Conservation (phyloP, 2,888 invertebrate species). For the Heliconius hortense region DNA sequence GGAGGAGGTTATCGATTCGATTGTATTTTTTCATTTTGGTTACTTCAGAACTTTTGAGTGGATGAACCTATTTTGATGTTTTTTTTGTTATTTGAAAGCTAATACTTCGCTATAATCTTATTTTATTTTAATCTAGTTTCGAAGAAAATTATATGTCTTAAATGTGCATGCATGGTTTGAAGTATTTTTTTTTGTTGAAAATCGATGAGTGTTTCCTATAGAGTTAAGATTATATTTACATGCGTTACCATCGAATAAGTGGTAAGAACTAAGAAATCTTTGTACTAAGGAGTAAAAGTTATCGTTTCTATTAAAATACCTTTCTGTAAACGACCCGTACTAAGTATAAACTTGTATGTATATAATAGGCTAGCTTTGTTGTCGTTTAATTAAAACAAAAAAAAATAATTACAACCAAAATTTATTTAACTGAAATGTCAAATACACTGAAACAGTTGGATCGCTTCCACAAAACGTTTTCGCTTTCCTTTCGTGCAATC, state of each 20-base stretch:
- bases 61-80: no score
- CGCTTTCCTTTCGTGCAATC: conserved; percentile 25
- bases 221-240: no score
- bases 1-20: no score
- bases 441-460: conserved; percentile 10
- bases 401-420: conserved; percentile 5
- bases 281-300: background rate
- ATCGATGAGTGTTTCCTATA: no score
- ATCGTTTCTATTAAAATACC: background rate
- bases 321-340: background rate
- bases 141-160: no score
- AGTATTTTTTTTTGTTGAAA: no score
- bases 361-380: background rate
- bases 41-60: no score
- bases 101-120: no score
- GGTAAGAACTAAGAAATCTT: background rate
- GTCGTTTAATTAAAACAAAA: background rate
- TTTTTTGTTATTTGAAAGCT: no score
- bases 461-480: conserved; percentile 16
- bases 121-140: no score
- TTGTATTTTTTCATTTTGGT: no score
- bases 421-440: conserved; percentile 13
- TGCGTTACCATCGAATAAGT: background rate
- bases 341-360: background rate
- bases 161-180: no score